Evolutionary conservation across 2,888 invertebrate genomes (phyloP), one percentile per base, ranked within the genome.

Genomic region (Ormyrus labotus): DNA sequence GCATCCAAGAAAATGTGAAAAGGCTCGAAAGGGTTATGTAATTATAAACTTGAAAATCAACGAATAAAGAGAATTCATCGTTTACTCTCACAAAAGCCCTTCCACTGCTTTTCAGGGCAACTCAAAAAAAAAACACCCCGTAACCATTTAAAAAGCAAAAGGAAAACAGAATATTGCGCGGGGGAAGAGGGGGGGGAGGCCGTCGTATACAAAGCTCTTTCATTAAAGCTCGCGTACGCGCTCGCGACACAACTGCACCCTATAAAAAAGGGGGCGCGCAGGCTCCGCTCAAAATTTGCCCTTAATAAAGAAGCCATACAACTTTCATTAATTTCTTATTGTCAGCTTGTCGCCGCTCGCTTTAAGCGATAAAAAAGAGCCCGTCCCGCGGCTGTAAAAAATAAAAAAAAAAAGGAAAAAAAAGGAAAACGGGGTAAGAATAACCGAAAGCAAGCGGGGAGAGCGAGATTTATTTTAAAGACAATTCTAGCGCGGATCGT

Each of bases 401-500:
- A 0, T 19, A 57, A 57, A 57, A 34, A 9, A 57, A 69, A 3
- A 70, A 8, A 48, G 11, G 6, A 50, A 51, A 34, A 71, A 53
- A 48, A 61, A 65, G 47, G 64, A 67, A 58, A 13, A 13, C 19
- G n/a, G 47, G 45, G 34, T 19, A 60, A 34, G 19, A 67, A 53
- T 8, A 61, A 2, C 11, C 34, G 34, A 69, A 69, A 47, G 34
- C 50, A 10, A 34, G 60, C 48, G 73, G 6, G 6, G 51, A 11
- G 19, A 19, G 45, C 19, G 70, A 71, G 68, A 79, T 80, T 82
- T 82, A 81, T 79, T 82, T 82, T 79, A 78, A 82, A 81, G 82
- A 82, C 82, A 81, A 77, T 80, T 78, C 77, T 63, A 68, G 76
- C 69, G 63, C 74, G 78, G 80, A 78, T 81, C 84, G 83, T 84